phyloP scores from a whole-genome alignment of 2,113 vertebrate genomes.

The Ctenodactylus gundi region DNA sequence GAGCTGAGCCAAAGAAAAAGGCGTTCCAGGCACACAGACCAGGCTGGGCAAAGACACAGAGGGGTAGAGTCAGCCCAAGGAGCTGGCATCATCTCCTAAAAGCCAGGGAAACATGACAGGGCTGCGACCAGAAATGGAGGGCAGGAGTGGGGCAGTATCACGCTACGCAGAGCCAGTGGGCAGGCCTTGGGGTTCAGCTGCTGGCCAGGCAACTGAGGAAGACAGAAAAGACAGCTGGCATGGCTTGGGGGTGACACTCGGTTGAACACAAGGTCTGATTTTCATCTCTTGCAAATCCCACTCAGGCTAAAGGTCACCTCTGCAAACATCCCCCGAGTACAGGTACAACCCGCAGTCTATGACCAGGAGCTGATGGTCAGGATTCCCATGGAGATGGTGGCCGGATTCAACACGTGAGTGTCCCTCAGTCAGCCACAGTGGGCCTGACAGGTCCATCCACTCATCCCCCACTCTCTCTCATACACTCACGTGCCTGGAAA shows the following conservation, averaged over 20 bases:
- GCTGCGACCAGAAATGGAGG: background rate
- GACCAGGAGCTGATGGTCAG: conserved; percentile 29
- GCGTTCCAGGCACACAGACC: background rate
- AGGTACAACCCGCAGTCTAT: background rate
- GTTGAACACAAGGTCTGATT: background rate
- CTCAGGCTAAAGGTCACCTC: conserved; percentile 71
- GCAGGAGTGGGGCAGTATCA: no score
- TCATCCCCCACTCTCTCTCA: background rate
- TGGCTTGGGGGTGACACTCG: background rate
- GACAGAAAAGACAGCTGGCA: background rate
- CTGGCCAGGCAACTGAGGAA: background rate
- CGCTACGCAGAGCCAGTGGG: background rate
- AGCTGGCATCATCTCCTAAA: background rate
- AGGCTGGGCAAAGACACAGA: background rate
- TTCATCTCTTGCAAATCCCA: background rate
- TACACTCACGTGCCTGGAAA: no score
- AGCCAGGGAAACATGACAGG: background rate
- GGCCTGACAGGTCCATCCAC: background rate
- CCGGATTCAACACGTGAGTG: conserved; percentile 74
- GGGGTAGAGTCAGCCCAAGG: background rate
- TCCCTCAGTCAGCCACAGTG: background rate
- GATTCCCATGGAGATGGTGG: conserved; percentile 67
- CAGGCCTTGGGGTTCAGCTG: background rate
- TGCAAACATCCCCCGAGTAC: conserved; percentile 55
- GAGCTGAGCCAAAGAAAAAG: background rate